Conservation (phyloP, 2,888 invertebrate species). For the Acronicta leporina region DNA sequence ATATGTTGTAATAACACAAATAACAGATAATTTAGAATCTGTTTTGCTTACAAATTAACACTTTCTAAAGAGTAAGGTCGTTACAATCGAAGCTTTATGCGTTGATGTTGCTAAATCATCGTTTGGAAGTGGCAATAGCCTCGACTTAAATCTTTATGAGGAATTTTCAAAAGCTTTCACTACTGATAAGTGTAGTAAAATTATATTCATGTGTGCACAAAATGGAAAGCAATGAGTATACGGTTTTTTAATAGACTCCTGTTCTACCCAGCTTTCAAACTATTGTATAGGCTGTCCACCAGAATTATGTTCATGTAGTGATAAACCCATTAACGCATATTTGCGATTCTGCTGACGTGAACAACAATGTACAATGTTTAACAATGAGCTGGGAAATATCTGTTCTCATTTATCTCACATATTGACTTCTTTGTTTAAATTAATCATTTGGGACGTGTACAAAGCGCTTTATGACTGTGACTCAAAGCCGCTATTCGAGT, state of each 20-base stretch:
- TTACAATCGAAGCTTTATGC: slow-evolving; percentile 50
- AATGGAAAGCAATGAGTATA: slow-evolving; percentile 58
- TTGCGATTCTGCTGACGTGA: slow-evolving; percentile 15
- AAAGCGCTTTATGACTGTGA: slow-evolving; percentile 16
- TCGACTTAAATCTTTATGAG: slow-evolving; percentile 43
- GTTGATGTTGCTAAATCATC: slow-evolving; percentile 65
- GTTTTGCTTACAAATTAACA: slow-evolving; percentile 40
- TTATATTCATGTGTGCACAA: slow-evolving; percentile 30
- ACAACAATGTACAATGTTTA: slow-evolving; percentile 19
- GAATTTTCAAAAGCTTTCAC: slow-evolving; percentile 60
- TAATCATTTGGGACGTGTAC: slow-evolving; percentile 28
- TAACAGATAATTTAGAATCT: slow-evolving; percentile 31
- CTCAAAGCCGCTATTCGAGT: neutral
- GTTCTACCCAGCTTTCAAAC: slow-evolving; percentile 37
- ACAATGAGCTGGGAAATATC: slow-evolving; percentile 23
- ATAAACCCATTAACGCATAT: slow-evolving; percentile 9
- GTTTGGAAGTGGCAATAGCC: slow-evolving; percentile 54
- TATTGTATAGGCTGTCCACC: slow-evolving; percentile 13
- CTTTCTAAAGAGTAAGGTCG: slow-evolving; percentile 66
- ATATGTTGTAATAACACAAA: slow-evolving; percentile 52
- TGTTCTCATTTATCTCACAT: slow-evolving; percentile 20
- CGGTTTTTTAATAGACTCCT: slow-evolving; percentile 39
- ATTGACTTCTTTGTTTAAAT: slow-evolving; percentile 33
- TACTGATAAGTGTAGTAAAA: slow-evolving; percentile 42
- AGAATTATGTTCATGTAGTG: slow-evolving; percentile 5